Percentiles rank a stretch among this genome's conserved stretches.
These are phyloP conservation scores for Vicugna pacos DNA, from an alignment of 2,113 vertebrate species.

Conservation along the genomic window DNA sequence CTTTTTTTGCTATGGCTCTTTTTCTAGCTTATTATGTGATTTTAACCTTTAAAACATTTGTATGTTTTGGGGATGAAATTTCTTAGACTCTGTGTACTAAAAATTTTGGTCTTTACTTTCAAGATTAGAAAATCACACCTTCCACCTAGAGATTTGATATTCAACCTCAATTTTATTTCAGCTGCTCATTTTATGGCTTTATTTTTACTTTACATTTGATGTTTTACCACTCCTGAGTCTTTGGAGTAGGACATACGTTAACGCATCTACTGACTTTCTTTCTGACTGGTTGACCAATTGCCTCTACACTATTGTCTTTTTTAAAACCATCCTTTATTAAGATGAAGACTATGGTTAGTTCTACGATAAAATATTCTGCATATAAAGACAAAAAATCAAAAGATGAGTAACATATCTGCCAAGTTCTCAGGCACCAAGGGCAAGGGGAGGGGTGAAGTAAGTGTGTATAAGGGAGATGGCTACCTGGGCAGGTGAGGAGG, in stretches of 20 bases:
- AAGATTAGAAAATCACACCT: background rate
- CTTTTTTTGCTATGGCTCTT: background rate
- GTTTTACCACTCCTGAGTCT: background rate
- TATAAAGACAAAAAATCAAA: background rate
- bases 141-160: background rate
- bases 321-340: background rate
- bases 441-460: background rate
- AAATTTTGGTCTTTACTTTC: background rate
- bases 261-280: background rate
- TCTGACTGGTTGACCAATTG: background rate
- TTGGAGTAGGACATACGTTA: background rate
- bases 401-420: background rate
- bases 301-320: background rate
- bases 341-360: background rate
- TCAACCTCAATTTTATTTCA: background rate
- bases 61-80: background rate
- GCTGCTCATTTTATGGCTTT: background rate
- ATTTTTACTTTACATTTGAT: constrained; percentile 9
- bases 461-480: background rate
- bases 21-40: background rate
- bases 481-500: background rate
- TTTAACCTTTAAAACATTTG: constrained; percentile 35
- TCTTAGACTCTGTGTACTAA: background rate
- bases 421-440: background rate
- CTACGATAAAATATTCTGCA: background rate